Evolutionary conservation across 1,140 invertebrate species (phyloP).

Genomic region (Scaptomyza hsui): DNA sequence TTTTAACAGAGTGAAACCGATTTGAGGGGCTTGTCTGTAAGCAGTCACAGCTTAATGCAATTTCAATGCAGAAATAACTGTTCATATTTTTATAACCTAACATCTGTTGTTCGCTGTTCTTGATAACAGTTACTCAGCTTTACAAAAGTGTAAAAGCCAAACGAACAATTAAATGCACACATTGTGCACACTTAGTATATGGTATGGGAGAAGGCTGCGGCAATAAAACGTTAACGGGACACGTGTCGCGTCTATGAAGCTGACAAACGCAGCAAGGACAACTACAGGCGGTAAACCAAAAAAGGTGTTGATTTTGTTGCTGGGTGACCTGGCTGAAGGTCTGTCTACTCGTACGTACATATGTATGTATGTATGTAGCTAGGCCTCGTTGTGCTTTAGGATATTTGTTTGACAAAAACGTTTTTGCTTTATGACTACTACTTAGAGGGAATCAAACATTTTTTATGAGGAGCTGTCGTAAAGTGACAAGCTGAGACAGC

Average conservation of each 20-base stretch:
- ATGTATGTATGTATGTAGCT: background rate
- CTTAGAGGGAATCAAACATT: slow-evolving; percentile 48
- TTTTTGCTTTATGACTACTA: slow-evolving; percentile 52
- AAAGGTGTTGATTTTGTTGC: slow-evolving; percentile 59
- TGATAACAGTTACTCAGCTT: background rate
- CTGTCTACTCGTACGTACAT: too few relatives aligned
- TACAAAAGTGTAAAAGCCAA: background rate
- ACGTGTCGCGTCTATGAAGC: slow-evolving; percentile 54
- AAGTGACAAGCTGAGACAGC: slow-evolving; percentile 13
- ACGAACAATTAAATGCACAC: slow-evolving; percentile 6
- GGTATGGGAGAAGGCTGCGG: background rate
- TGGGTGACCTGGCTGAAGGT: slow-evolving; percentile 46
- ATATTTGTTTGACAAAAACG: slow-evolving; percentile 45
- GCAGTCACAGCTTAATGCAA: background rate
- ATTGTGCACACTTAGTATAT: background rate
- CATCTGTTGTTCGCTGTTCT: background rate
- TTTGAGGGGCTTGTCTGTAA: background rate
- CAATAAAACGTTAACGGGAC: slow-evolving; percentile 48
- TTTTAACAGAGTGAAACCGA: background rate
- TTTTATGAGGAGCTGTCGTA: slow-evolving; percentile 44
- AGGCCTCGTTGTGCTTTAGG: slow-evolving; percentile 11
- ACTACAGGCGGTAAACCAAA: slow-evolving; percentile 42
- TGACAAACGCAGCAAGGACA: slow-evolving; percentile 42
- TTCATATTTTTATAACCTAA: background rate
- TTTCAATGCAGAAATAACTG: too few relatives aligned